A percentile compares a stretch with the other conserved stretches of the same genome.
Evolutionary conservation across 2,888 invertebrate species (phyloP).

Genomic region (Gibbula magus): DNA sequence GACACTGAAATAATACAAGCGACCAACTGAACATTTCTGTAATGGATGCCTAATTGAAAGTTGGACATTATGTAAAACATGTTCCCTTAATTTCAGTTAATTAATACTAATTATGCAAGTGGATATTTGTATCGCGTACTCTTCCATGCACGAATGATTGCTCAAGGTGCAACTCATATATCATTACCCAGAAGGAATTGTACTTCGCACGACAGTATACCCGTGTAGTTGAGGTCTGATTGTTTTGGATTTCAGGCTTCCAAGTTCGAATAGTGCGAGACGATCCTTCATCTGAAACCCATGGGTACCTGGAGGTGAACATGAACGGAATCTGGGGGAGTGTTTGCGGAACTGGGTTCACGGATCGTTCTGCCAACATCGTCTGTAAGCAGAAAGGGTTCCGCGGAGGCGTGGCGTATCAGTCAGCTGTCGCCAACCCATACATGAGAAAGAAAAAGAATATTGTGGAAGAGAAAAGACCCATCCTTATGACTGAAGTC

Average conservation of each 20-base stretch:
- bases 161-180: too few species aligned
- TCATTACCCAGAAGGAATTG: too few species aligned
- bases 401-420: slow-evolving; percentile 32
- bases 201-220: too few species aligned
- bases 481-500: slow-evolving; percentile 47
- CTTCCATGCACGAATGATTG: too few species aligned
- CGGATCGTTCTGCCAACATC: slow-evolving; percentile 32
- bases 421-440: neutral
- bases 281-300: slow-evolving; percentile 15
- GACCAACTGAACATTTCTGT: too few species aligned
- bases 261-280: slow-evolving; percentile 48
- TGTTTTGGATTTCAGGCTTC: slow-evolving; percentile 39
- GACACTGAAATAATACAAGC: too few species aligned
- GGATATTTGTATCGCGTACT: too few species aligned
- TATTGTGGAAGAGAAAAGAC: slow-evolving; percentile 25
- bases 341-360: slow-evolving; percentile 29
- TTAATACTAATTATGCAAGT: too few species aligned
- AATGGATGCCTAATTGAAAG: too few species aligned
- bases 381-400: slow-evolving; percentile 38
- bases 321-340: slow-evolving; percentile 31
- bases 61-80: too few species aligned
- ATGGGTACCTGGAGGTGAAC: slow-evolving; percentile 28
- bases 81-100: too few species aligned
- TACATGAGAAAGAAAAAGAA: neutral
- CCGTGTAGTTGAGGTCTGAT: too few species aligned